Base-by-base conservation (phyloP, 2,888 invertebrate species). In the Steinernema carpocapsae region DNA sequence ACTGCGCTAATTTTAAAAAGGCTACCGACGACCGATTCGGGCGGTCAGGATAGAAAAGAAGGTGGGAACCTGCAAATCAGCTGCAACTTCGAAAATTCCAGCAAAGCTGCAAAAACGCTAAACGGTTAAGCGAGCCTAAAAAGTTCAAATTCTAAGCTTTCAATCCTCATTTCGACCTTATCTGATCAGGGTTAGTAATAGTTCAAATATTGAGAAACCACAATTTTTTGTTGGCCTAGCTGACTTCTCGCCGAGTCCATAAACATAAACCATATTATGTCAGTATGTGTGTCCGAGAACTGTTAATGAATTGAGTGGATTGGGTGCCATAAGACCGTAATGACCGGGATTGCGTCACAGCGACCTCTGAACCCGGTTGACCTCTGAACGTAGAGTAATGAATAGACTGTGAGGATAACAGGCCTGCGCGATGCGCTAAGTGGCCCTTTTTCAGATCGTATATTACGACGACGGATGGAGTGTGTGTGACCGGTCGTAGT, bases 391-490 rank as follows among this genome's bases (percentile, higher is more conserved):
- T 12, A 32, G 24, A 64, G 19, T 64, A 64, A 37, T 32, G 64
- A 64, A 64, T 64, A 32, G 64, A 64, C 64, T 64, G 64, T 32
- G 29, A 64, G 29, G 17, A 3, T 3, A 37, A 37, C 37, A 10
- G 37, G 3, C 37, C 37, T 56, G 56, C 10, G 14, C 48, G 64
- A 64, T 64, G 64, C 56, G 56, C 64, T 64, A 64, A 64, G 64
- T 64, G 64, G 64, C 64, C 64, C 64, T 56, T 29, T 56, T 26
- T 29, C 64, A 64, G 29, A 64, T 64, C 64, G 64, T 64, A 64
- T 64, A 64, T 64, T 64, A 64, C 64, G 64, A 12, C 32, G 37
- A 37, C 37, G 37, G 37, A 37, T 3, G 3, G 37, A 6, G 37
- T 37, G 10, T 37, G 37, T 37, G 37, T 37, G 37, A 37, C 37